Base-by-base conservation (phyloP, 2,888 invertebrate species). In the Eucera pruinosa region DNA sequence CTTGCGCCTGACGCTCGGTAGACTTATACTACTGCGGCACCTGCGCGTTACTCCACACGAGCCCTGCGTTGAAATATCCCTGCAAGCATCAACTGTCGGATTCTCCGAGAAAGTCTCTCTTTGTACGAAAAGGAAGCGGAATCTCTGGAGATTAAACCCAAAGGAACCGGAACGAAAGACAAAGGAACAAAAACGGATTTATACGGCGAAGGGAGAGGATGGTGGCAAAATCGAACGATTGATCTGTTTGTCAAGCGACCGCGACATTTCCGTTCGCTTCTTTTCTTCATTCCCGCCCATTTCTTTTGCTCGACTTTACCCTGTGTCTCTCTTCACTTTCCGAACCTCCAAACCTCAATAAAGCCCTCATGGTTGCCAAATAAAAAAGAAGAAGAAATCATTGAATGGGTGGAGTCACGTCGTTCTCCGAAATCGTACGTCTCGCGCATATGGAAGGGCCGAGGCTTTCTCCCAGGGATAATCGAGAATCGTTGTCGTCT, bases 401-500 rank as follows among this genome's bases (percentile, higher is more conserved):
- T 75, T 69, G 50, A 47, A 43, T 43, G 64, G 57, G 58, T 27
- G 64, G 58, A 78, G 81, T 85, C 86, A 84, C 83, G 83, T 86
- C 73, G 52, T 36, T 41, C 23, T 50, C 52, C 39, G 57, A 69
- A 64, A 65, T 81, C 75, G 83, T 78, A 82, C 85, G 82, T 78
- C 67, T 62, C 54, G 69, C 69, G 87, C 82, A 87, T 87, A 87
- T 81, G 82, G 84, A 86, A 82, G 66, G 77, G 33, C 43, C 47
- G 41, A 30, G 23, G n/a, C 58, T 67, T 75, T 55, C 79, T 75
- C 64, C 73, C 64, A 70, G 50, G 80, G 82, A 86, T 86, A 82
- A 84, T 85, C 82, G 87, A 78, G 75, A 85, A 83, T 82, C 86
- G 82, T 85, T 85, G 85, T 84, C 84, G 71, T 83, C 83, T 83